Percentiles rank a stretch among this genome's conserved stretches.
These are phyloP conservation scores for Calyptommatus sinebrachiatus DNA, from an alignment of 2,113 vertebrate species.

Conservation along the genomic window DNA sequence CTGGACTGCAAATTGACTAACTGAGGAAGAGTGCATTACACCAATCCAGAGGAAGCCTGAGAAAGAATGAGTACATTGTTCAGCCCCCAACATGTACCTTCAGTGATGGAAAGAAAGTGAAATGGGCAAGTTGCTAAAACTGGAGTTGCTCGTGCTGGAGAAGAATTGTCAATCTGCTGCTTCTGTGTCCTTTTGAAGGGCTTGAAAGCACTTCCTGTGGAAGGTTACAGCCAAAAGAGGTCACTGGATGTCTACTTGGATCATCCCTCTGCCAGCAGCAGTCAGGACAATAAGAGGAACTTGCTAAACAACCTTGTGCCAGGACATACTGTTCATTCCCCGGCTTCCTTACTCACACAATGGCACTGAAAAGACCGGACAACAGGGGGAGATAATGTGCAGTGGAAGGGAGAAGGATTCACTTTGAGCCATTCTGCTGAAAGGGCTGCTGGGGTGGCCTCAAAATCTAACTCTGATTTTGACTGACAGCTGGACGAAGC, in stretches of 20 bases:
- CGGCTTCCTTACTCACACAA: conserved; percentile 31
- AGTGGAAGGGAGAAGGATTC: not conserved
- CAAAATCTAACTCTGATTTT: not conserved
- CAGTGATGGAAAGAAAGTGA: conserved; percentile 33
- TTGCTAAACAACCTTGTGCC: conserved; percentile 57
- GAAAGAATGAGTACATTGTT: conserved; percentile 21
- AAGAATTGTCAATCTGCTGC: conserved; percentile 17
- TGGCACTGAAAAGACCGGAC: conserved; percentile 45
- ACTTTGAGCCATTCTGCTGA: conserved; percentile 13
- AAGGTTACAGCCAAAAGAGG: conserved; percentile 47
- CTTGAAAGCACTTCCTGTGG: conserved; percentile 59
- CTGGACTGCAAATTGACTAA: not conserved
- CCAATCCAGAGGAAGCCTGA: not conserved
- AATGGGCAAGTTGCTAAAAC: conserved; percentile 24
- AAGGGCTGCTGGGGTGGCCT: conserved; percentile 9
- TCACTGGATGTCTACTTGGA: conserved; percentile 57
- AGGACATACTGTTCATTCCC: conserved; percentile 47
- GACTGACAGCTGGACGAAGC: conserved; percentile 29
- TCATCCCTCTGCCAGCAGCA: conserved; percentile 52
- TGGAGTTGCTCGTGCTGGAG: not conserved
- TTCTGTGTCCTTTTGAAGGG: conserved; percentile 39
- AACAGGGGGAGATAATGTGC: conserved; percentile 7
- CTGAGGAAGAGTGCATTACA: not conserved
- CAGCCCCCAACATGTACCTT: not conserved
- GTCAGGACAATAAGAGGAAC: conserved; percentile 40